phyloP scores from a whole-genome alignment of 2,797 vertebrate genomes.

The Melanotaenia pygmaea region DNA sequence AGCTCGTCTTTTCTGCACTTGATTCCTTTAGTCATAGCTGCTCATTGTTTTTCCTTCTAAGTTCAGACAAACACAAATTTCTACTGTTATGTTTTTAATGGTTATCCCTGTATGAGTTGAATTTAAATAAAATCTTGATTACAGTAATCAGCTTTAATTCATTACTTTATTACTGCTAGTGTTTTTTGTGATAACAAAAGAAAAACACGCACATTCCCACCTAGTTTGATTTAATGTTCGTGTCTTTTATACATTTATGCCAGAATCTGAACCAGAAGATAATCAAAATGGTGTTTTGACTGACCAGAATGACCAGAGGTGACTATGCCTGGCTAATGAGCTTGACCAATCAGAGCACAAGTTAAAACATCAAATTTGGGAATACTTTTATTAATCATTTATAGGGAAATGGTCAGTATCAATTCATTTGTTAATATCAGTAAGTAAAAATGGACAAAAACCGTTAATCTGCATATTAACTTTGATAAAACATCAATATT shows the following conservation, averaged over 20 bases:
- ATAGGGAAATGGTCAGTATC: neutral
- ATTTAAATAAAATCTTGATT: constrained; percentile 74
- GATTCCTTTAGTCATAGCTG: constrained; percentile 38
- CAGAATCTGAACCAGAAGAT: neutral
- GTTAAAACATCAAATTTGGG: neutral
- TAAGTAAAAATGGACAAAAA: constrained; percentile 8
- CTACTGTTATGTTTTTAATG: constrained; percentile 57
- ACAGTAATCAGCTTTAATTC: constrained; percentile 69
- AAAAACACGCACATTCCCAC: neutral
- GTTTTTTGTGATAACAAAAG: too few species aligned
- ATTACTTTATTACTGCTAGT: neutral
- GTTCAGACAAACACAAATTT: constrained; percentile 47
- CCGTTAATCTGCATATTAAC: neutral
- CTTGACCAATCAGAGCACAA: neutral
- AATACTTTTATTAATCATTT: constrained; percentile 44
- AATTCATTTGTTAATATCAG: constrained; percentile 21
- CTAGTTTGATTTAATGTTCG: too few species aligned
- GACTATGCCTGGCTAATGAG: neutral
- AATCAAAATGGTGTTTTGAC: neutral
- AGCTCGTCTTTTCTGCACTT: constrained; percentile 47
- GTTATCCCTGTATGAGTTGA: constrained; percentile 55
- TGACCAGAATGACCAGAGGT: neutral
- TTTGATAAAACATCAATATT: neutral
- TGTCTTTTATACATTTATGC: neutral
- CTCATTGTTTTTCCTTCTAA: constrained; percentile 46